Conservation (phyloP, 2,888 invertebrate species). For the Volucella inflata region DNA sequence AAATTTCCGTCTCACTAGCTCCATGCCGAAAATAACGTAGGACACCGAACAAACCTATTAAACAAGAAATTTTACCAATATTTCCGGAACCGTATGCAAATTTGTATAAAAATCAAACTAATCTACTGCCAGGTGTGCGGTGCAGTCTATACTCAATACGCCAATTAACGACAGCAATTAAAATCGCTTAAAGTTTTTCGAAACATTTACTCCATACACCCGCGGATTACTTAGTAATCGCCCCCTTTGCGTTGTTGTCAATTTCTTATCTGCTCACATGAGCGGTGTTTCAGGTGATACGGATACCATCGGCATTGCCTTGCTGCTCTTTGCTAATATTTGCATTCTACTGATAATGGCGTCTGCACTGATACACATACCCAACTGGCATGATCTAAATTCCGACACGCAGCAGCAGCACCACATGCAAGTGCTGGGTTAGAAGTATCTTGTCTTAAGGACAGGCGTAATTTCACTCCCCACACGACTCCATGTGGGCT, state of each 20-base stretch:
- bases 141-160: conserved; percentile 12
- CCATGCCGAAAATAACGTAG: too few relatives aligned
- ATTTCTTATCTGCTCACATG: conserved; percentile 3
- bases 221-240: conserved; percentile 18
- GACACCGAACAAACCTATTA: too few relatives aligned
- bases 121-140: conserved; percentile 17
- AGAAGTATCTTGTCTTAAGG: conserved; percentile 27
- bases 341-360: conserved; percentile 68
- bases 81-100: too few relatives aligned
- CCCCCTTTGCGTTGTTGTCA: conserved; percentile 2
- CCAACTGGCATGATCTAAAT: conserved; percentile 57
- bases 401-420: conserved; percentile 61
- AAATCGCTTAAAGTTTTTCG: conserved; percentile 39
- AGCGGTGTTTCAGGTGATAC: conserved; percentile 4
- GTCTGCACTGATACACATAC: conserved; percentile 33
- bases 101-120: conserved; percentile 2
- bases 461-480: not conserved
- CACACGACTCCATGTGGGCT: conserved; percentile 4
- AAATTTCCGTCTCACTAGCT: too few relatives aligned
- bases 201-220: conserved; percentile 24
- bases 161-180: conserved; percentile 55
- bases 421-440: conserved; percentile 4
- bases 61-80: too few relatives aligned
- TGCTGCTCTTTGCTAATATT: conserved; percentile 65
- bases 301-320: conserved; percentile 36